A percentile compares a stretch with the other conserved stretches of the same genome.
Conservation (phyloP, 2,797 vertebrate species). For the Apogon hyalosoma region DNA sequence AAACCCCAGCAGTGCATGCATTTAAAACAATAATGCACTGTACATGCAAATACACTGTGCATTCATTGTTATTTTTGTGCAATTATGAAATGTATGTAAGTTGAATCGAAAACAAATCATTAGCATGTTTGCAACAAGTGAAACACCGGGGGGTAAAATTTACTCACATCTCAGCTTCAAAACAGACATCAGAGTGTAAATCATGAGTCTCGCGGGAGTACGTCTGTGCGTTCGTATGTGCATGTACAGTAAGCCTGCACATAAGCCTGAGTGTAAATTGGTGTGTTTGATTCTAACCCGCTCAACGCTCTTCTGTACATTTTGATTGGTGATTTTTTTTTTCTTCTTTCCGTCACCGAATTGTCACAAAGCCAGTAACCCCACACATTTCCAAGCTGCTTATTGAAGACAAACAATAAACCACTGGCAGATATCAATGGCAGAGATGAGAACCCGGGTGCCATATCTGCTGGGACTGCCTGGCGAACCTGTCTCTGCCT, state of each 20-base stretch:
- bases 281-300: constrained; percentile 69
- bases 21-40: constrained; percentile 5
- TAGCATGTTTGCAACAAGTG: constrained; percentile 74
- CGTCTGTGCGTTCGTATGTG: constrained; percentile 43
- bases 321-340: constrained; percentile 77
- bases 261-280: constrained; percentile 52
- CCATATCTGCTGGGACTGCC: constrained; percentile 91
- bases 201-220: constrained; percentile 66
- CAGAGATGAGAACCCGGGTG: constrained; percentile 87
- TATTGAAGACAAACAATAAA: constrained; percentile 92
- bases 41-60: constrained; percentile 27
- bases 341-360: constrained; percentile 40
- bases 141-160: constrained; percentile 58
- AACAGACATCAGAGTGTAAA: constrained; percentile 63
- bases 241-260: constrained; percentile 55
- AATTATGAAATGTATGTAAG: constrained; percentile 58
- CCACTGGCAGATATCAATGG: constrained; percentile 83
- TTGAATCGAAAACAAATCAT: constrained; percentile 72
- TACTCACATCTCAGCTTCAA: constrained; percentile 66
- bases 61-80: constrained; percentile 41
- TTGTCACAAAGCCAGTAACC: constrained; percentile 84
- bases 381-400: constrained; percentile 79
- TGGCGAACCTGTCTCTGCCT: constrained; percentile 88
- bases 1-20: constrained; percentile 22
- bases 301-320: constrained; percentile 67